Evolutionary conservation across 2,113 vertebrate genomes (phyloP), one percentile per base, ranked within the genome.

Genomic region (Isichthys henryi): DNA sequence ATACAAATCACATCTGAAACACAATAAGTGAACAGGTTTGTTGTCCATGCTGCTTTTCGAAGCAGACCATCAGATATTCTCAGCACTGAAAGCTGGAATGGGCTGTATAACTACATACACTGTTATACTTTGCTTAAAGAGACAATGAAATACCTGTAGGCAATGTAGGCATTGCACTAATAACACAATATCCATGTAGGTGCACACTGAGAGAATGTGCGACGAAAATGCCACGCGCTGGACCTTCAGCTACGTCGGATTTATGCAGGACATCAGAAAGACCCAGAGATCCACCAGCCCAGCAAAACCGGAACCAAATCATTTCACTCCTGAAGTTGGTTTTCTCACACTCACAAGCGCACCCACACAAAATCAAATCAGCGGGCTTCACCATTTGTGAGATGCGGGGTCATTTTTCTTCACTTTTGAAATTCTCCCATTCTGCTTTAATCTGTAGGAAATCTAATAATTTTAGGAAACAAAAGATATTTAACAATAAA

Each of bases 381-480:
- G 49, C 1, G 43, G 2, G 21, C 31, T 82, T 74, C 70, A 89
- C 91, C 91, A 92, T 93, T 94, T 92, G 93, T 88, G 88, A 89
- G 94, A 93, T 93, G n/a, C n/a, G 92, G 92, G 92, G 90, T 92
- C 92, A 92, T 93, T 91, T 58, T 58, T 90, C 88, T 88, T 88
- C 70, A 70, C 27, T 53, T 80, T 52, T 45, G 21, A 17, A 39
- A 39, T 46, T 58, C 27, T 19, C 74, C 19, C 19, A n/a, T 58
- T 56, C 31, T 62, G 17, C 46, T 70, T 74, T 74, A 19, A 10
- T 56, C 77, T 87, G 43, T 5, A 91, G 2, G 82, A 46, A 49
- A 62, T 9, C 35, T 90, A 80, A 89, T 8, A 19, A 77, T 52
- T 58, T 46, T 83, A 83, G 74, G 84, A 89, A 74, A 87, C 11